Evolutionary conservation across 2,113 vertebrate species (phyloP).

Genomic region (Hemibagrus wyckioides): DNA sequence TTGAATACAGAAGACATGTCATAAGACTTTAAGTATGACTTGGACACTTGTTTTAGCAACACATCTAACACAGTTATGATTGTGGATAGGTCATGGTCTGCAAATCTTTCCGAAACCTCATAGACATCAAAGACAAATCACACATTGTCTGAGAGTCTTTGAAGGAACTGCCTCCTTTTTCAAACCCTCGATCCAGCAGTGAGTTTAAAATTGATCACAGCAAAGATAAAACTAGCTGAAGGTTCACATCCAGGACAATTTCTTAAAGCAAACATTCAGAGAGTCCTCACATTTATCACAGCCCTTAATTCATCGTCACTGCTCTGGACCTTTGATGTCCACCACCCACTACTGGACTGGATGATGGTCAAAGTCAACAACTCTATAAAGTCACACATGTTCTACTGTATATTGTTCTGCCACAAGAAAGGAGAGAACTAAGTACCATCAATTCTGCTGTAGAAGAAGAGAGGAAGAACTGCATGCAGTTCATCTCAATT

Average conservation of each 20-base stretch:
- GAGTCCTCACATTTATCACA: conserved; percentile 33
- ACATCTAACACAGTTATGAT: neutral
- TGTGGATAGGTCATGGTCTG: neutral
- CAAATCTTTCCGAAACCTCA: neutral
- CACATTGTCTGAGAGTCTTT: neutral
- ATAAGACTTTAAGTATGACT: neutral
- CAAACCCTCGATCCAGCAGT: neutral
- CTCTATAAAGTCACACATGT: conserved; percentile 23
- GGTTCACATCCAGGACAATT: conserved; percentile 29
- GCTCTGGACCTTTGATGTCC: conserved; percentile 32
- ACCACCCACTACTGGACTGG: conserved; percentile 38
- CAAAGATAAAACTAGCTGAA: conserved; percentile 3
- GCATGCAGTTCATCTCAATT: neutral
- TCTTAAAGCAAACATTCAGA: conserved; percentile 32
- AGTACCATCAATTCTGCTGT: neutral
- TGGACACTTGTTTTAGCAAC: neutral
- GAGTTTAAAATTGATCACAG: conserved; percentile 12
- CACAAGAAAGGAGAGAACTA: conserved; percentile 10
- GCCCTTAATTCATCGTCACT: conserved; percentile 23
- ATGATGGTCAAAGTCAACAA: conserved; percentile 19
- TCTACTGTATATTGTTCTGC: conserved; percentile 12
- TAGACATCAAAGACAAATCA: neutral
- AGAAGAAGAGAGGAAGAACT: neutral
- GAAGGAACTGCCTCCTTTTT: conserved; percentile 16
- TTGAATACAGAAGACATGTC: neutral